Conservation (phyloP, 2,113 vertebrate species). For the Epinephelus moara region DNA sequence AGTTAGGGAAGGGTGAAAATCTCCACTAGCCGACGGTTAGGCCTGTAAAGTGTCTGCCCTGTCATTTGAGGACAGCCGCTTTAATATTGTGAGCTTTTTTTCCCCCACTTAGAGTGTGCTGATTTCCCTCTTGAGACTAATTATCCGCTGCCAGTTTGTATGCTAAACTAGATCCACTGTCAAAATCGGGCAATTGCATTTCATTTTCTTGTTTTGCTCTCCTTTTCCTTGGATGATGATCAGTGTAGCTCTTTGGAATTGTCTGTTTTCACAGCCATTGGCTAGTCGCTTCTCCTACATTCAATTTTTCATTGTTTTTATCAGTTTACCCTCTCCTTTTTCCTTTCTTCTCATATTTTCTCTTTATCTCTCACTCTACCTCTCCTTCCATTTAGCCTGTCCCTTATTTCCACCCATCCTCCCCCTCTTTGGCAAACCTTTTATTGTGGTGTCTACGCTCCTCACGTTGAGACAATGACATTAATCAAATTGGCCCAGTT, state of each 20-base stretch:
- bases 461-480: constrained; percentile 57
- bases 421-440: constrained; percentile 22
- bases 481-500: constrained; percentile 80
- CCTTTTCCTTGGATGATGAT: constrained; percentile 44
- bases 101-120: constrained; percentile 14
- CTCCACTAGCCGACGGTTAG: neutral
- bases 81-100: constrained; percentile 29
- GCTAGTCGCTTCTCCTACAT: constrained; percentile 22
- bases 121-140: constrained; percentile 73
- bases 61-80: constrained; percentile 40
- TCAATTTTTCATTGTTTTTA: neutral
- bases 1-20: neutral
- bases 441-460: constrained; percentile 42
- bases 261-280: constrained; percentile 20
- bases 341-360: neutral
- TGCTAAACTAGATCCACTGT: constrained; percentile 60
- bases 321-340: neutral
- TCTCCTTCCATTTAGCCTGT: neutral
- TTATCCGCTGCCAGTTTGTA: constrained; percentile 66
- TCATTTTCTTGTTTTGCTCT: constrained; percentile 47
- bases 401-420: neutral
- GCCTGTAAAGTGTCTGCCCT: constrained; percentile 13
- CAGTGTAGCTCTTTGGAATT: constrained; percentile 34
- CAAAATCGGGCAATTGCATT: constrained; percentile 37
- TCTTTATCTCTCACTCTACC: neutral